Base-by-base conservation (phyloP, 2,797 vertebrate species). In the Melanogrammus aeglefinus region DNA sequence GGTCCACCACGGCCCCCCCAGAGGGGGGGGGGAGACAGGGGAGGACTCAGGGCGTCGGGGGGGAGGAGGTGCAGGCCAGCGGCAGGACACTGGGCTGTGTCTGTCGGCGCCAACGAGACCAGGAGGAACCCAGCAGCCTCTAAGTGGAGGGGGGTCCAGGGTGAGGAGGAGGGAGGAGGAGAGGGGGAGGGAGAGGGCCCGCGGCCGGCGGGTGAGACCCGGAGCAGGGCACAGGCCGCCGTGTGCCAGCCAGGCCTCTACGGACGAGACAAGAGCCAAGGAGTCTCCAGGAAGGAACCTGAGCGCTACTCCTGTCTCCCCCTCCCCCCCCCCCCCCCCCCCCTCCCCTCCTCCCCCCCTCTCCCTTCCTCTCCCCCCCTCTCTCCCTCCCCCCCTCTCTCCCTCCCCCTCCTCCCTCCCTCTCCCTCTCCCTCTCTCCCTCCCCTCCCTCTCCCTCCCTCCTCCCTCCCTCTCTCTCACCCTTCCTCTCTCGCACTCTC, bases 201-300 rank as follows among this genome's bases (percentile, higher is more conserved):
- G 36, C 31, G 38, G 18, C 14, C 6, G 21, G 18, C 5, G 7
- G 51, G 51, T 7, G 51, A 57, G 51, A 8, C 18, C 18, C 14
- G 51, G 51, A 4, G 77, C 41, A 21, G 79, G 87, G 86, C 80
- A 76, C 81, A 1, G 90, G 85, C 81, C 82, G 78, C 80, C 76
- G 79, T 77, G 86, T 88, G 87, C 83, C 88, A 90, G 80, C 76
- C 77, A 77, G 77, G 81, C 27, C 81, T 85, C 84, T 88, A 86
- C 80, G 77, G 76, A 85, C 88, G 88, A 83, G 82, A 86, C 81
- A 85, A 91, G 88, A 92, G 90, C 85, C 91, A 83, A 77, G 82
- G 80, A 91, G 90, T 90, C 90, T 93, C 91, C 78, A 81, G 86
- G 81, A 92, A 82, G 90, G 85, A 92, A 92, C 82, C 78, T 35